phyloP scores from a whole-genome alignment of 2,888 invertebrate species.

The Scrobipalpa atriplicella region DNA sequence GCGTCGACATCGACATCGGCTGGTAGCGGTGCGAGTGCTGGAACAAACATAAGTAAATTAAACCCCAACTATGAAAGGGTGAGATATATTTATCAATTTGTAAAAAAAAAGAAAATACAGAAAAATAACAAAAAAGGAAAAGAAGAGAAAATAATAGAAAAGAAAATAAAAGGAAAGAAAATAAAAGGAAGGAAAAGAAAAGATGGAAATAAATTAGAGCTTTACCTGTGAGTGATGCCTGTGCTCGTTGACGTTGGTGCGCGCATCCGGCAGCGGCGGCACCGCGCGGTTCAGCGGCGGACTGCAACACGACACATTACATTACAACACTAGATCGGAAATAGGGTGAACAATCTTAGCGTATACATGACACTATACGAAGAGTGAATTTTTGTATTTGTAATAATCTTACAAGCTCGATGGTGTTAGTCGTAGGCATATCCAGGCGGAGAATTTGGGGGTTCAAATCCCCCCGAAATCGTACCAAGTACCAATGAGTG shows the following conservation, averaged over 20 bases:
- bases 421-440: no score
- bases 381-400: no score
- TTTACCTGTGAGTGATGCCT: slow-evolving; percentile 64
- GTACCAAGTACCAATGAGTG: no score
- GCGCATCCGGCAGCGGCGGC: slow-evolving; percentile 87
- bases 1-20: slow-evolving; percentile 71
- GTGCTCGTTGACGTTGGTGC: slow-evolving; percentile 64
- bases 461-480: no score
- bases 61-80: not conserved
- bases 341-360: no score
- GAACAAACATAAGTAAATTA: slow-evolving; percentile 31
- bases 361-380: no score
- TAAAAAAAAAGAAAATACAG: not conserved
- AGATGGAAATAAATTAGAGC: no score
- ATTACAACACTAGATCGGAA: not conserved
- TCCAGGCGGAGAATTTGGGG: no score
- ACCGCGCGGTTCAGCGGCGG: slow-evolving; percentile 73
- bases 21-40: slow-evolving; percentile 71
- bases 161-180: not conserved
- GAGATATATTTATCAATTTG: not conserved
- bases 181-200: no score
- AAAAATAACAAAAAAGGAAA: not conserved
- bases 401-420: no score
- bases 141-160: not conserved
- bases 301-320: slow-evolving; percentile 44